These are phyloP conservation scores for Cataglyphis livida DNA, from an alignment of 2,888 invertebrate species.

Conservation along the genomic window DNA sequence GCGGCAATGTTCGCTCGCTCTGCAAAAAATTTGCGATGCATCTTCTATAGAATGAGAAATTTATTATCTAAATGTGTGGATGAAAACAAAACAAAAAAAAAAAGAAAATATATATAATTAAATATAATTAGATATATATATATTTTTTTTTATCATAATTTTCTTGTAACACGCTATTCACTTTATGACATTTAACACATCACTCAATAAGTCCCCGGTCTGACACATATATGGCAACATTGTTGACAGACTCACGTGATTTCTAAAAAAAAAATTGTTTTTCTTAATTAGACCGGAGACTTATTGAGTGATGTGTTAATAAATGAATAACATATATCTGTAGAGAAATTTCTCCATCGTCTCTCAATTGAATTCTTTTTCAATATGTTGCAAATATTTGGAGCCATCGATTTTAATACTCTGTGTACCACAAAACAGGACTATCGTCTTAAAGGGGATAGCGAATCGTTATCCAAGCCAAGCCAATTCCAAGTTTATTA, in stretches of 20 bases:
- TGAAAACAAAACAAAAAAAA: neutral
- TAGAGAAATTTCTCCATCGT: neutral
- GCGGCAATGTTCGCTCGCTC: neutral
- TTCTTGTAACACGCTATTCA: neutral
- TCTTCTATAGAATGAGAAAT: neutral
- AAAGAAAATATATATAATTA: neutral
- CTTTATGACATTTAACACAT: neutral
- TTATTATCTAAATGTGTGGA: neutral
- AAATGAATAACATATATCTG: neutral
- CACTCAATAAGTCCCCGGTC: too few species aligned
- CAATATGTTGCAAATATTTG: neutral
- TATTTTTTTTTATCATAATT: neutral
- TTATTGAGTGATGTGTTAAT: neutral
- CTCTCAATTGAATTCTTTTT: neutral
- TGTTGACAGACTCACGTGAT: too few species aligned
- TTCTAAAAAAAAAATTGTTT: too few species aligned
- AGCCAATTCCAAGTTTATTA: neutral
- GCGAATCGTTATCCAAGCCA: neutral
- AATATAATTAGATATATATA: neutral
- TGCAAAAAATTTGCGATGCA: neutral
- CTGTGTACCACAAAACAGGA: neutral
- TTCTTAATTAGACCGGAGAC: too few species aligned
- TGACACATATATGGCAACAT: too few species aligned
- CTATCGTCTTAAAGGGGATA: constrained; percentile 1
- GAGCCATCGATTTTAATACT: neutral